phyloP scores from a whole-genome alignment of 2,797 vertebrate species.

The Zenarchopterus dispar region DNA sequence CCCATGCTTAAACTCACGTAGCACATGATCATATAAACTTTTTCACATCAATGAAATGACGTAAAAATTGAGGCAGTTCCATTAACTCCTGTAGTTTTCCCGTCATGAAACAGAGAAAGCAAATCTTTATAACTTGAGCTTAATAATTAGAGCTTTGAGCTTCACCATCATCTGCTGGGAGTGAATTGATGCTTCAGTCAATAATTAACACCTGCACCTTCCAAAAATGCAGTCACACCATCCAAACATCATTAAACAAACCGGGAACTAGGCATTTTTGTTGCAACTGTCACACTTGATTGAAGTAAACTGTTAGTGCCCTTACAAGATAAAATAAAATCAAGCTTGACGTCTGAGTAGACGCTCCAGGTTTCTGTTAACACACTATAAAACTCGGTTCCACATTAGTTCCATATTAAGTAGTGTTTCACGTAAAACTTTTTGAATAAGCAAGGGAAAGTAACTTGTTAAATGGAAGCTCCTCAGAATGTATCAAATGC shows the following conservation, averaged over 20 bases:
- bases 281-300: constrained; percentile 47
- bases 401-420: constrained; percentile 22
- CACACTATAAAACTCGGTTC: constrained; percentile 58
- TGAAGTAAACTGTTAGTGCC: constrained; percentile 53
- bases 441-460: constrained; percentile 30
- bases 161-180: constrained; percentile 43
- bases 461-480: constrained; percentile 29
- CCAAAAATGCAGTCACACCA: constrained; percentile 52
- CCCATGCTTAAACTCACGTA: constrained; percentile 41
- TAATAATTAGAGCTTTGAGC: constrained; percentile 19
- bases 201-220: constrained; percentile 58
- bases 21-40: constrained; percentile 24
- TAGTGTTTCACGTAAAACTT: constrained; percentile 37
- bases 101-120: too few relatives aligned
- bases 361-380: constrained; percentile 54
- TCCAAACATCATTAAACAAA: constrained; percentile 71
- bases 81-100: constrained; percentile 3
- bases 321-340: constrained; percentile 55
- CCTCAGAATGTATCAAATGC: constrained; percentile 32
- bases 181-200: constrained; percentile 54
- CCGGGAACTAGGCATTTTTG: constrained; percentile 47
- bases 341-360: constrained; percentile 59
- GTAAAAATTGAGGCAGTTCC: not conserved
- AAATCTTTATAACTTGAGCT: too few relatives aligned
- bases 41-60: constrained; percentile 11